These are phyloP conservation scores for Ectemnius lituratus DNA, from an alignment of 2,888 invertebrate species.

Conservation along the genomic window DNA sequence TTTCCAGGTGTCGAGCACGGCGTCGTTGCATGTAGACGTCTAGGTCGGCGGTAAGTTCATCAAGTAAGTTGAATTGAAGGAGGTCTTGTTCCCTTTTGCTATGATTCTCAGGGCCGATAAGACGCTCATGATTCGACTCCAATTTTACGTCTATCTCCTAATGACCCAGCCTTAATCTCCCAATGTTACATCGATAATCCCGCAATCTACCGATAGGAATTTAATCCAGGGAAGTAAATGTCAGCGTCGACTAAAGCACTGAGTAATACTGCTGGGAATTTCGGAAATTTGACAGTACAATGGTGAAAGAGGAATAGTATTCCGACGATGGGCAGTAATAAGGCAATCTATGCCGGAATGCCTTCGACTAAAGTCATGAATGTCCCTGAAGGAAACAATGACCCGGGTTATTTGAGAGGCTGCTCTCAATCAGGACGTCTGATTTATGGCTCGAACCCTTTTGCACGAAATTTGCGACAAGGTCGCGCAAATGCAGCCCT, in stretches of 20 bases:
- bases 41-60: conserved; percentile 59
- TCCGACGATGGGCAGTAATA: background rate
- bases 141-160: conserved; percentile 54
- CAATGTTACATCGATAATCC: conserved; percentile 60
- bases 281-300: background rate
- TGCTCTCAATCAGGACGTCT: conserved; percentile 37
- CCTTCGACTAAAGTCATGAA: background rate
- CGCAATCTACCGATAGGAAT: conserved; percentile 40
- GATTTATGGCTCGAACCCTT: conserved; percentile 72
- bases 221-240: conserved; percentile 14
- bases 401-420: conserved; percentile 18
- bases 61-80: conserved; percentile 71
- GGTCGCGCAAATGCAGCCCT: conserved; percentile 56
- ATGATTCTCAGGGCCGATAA: conserved; percentile 64
- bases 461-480: conserved; percentile 69
- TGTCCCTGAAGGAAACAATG: conserved; percentile 9
- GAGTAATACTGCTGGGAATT: background rate
- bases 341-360: conserved; percentile 1
- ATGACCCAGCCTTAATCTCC: conserved; percentile 62
- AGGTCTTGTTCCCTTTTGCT: conserved; percentile 64
- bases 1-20: conserved; percentile 58
- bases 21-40: conserved; percentile 54
- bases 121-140: conserved; percentile 53
- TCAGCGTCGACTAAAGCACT: background rate
- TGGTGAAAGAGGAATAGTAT: background rate